phyloP scores from a whole-genome alignment of 2,888 invertebrate species.

The Ormyrus rosae region DNA sequence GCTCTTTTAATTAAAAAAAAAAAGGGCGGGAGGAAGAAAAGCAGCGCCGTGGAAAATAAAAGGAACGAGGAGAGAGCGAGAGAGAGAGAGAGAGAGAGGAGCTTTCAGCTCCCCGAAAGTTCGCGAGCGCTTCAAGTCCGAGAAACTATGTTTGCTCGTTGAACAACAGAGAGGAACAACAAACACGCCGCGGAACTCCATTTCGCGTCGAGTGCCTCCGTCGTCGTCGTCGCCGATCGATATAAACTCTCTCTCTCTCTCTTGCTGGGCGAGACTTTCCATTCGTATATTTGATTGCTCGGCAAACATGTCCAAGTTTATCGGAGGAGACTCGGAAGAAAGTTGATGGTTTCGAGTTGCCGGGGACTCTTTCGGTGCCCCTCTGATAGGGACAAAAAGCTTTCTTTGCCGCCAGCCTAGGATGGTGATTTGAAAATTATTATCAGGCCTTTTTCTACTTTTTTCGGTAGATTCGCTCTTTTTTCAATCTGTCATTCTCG shows the following conservation, averaged over 20 bases:
- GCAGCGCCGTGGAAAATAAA: slow-evolving; percentile 50
- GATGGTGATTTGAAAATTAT: background rate
- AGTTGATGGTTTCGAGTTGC: slow-evolving; percentile 16
- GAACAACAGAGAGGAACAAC: slow-evolving; percentile 68
- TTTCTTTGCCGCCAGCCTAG: background rate
- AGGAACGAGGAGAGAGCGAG: slow-evolving; percentile 1
- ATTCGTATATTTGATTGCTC: slow-evolving; percentile 75
- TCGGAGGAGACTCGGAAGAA: slow-evolving; percentile 56
- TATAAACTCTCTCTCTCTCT: slow-evolving; percentile 43
- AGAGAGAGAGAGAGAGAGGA: background rate
- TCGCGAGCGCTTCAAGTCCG: slow-evolving; percentile 61
- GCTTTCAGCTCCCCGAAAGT: slow-evolving; percentile 63
- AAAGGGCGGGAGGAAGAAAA: background rate
- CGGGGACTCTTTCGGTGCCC: too few relatives aligned
- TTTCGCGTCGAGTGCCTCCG: slow-evolving; percentile 65
- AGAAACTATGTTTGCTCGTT: slow-evolving; percentile 69
- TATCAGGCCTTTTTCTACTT: background rate
- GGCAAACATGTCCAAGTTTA: slow-evolving; percentile 74
- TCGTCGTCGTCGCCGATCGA: slow-evolving; percentile 54
- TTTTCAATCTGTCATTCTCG: background rate
- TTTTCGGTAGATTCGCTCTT: background rate
- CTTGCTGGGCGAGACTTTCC: slow-evolving; percentile 70
- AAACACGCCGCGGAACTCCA: slow-evolving; percentile 63
- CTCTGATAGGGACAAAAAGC: background rate
- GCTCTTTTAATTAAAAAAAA: background rate